Conservation (phyloP, 2,888 invertebrate genomes). For the Leptura quadrifasciata region DNA sequence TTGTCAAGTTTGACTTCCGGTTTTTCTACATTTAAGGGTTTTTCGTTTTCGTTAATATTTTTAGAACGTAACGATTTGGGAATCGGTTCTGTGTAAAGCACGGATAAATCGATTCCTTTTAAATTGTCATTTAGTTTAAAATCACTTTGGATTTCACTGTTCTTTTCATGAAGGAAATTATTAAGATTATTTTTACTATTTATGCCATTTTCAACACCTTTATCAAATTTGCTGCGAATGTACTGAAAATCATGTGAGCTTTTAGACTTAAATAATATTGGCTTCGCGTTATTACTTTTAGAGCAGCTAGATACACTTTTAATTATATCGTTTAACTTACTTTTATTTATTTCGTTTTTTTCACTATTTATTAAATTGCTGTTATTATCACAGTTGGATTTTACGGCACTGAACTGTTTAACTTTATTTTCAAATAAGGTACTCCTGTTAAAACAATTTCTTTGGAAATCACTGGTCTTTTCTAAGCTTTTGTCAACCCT, state of each 20-base stretch:
- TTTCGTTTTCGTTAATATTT: conserved; percentile 51
- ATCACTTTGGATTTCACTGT: conserved; percentile 40
- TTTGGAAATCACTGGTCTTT: conserved; percentile 56
- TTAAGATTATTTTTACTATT: conserved; percentile 41
- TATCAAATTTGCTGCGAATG: conserved; percentile 65
- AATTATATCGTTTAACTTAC: conserved; percentile 36
- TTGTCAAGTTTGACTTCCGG: conserved; percentile 47
- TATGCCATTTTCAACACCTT: conserved; percentile 34
- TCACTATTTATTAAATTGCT: conserved; percentile 51
- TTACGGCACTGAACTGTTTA: conserved; percentile 65
- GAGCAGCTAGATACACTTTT: conserved; percentile 41
- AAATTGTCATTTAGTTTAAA: conserved; percentile 34
- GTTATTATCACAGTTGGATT: conserved; percentile 63
- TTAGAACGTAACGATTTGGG: conserved; percentile 66
- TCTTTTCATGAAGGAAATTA: conserved; percentile 42
- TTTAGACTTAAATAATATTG: conserved; percentile 63
- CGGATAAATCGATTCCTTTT: conserved; percentile 60
- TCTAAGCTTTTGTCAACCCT: conserved; percentile 72
- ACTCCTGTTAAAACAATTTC: conserved; percentile 59
- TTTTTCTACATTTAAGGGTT: conserved; percentile 35
- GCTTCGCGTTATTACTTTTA: conserved; percentile 26
- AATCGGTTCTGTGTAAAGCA: conserved; percentile 69
- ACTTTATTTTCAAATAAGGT: conserved; percentile 65
- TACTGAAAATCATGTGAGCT: conserved; percentile 66
- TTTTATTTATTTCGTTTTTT: conserved; percentile 41